Evolutionary conservation across 2,797 vertebrate genomes (phyloP).

Genomic region (Malurus leucopterus): DNA sequence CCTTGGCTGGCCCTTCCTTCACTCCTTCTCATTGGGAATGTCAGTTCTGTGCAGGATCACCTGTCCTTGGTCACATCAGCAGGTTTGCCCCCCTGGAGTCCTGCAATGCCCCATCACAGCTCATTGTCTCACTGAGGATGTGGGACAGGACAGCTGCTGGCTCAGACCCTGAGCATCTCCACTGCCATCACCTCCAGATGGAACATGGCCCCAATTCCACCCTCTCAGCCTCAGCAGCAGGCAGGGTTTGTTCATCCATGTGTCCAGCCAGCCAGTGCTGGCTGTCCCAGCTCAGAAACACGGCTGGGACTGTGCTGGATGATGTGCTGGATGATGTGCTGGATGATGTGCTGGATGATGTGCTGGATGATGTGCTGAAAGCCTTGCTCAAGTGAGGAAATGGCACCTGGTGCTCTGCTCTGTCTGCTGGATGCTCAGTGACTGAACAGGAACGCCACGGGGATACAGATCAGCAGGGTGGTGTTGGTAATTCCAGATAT

Average conservation of each 20-base stretch:
- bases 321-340: neutral
- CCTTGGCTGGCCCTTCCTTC: neutral
- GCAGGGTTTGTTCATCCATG: neutral
- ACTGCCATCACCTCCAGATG: neutral
- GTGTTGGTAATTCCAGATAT: neutral
- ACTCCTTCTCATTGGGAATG: neutral
- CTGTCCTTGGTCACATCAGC: neutral
- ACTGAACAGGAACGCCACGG: no score
- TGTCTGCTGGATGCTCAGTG: no score
- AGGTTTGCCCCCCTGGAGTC: neutral
- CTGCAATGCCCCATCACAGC: no score
- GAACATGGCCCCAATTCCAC: neutral
- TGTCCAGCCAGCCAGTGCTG: neutral
- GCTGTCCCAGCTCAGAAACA: neutral
- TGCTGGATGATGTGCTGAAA: neutral
- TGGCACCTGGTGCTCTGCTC: neutral
- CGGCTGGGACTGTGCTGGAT: neutral
- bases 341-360: neutral
- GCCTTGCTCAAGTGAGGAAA: neutral
- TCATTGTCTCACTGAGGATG: no score
- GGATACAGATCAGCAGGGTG: neutral
- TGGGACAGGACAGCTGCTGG: neutral
- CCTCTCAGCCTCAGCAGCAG: neutral
- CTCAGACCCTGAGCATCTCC: neutral
- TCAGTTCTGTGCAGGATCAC: neutral